Percentiles rank a stretch among this genome's conserved stretches.
Evolutionary conservation across 2,113 vertebrate species (phyloP).

Genomic region (Marcusenius ussheri): DNA sequence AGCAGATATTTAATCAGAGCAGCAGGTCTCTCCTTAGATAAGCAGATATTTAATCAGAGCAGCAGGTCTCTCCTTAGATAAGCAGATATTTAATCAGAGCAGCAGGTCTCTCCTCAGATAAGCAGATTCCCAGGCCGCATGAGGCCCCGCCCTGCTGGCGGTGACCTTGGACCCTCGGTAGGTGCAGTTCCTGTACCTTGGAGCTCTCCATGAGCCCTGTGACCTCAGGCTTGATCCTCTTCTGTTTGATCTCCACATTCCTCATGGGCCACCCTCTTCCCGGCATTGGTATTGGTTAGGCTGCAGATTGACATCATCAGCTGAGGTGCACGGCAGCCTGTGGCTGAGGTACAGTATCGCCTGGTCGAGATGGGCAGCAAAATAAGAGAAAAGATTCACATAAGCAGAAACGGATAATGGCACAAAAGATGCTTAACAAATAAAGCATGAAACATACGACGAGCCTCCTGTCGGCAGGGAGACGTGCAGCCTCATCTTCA

Average conservation of each 20-base stretch:
- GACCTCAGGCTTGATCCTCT: neutral
- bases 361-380: neutral
- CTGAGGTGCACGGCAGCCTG: neutral
- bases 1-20: neutral
- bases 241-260: neutral
- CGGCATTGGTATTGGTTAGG: constrained; percentile 7
- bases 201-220: neutral
- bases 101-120: neutral
- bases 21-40: neutral
- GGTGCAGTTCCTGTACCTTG: neutral
- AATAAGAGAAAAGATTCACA: neutral
- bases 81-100: neutral
- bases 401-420: neutral
- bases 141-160: neutral
- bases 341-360: neutral
- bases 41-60: neutral
- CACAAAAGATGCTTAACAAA: neutral
- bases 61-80: neutral
- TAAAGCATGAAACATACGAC: neutral
- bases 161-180: neutral
- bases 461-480: neutral
- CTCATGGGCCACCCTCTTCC: neutral
- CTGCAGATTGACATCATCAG: constrained; percentile 2
- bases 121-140: neutral
- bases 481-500: neutral